These are phyloP conservation scores for Halcyon smyrnensis DNA, from an alignment of 2,797 vertebrate genomes.

Conservation along the genomic window DNA sequence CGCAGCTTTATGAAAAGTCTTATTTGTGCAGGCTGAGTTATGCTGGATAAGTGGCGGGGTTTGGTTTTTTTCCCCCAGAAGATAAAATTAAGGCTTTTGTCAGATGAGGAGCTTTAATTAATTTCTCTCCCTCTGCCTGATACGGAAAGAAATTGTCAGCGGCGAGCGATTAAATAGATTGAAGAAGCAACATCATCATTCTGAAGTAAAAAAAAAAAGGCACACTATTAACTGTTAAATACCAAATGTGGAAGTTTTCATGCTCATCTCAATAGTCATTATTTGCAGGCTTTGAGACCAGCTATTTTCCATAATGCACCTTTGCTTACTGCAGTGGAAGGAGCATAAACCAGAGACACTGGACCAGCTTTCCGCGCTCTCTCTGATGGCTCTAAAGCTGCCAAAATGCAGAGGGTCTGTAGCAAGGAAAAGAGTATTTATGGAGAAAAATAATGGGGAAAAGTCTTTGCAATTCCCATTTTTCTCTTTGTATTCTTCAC, in stretches of 20 bases:
- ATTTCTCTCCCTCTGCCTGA: background rate
- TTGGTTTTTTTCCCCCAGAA: background rate
- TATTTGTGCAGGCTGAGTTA: background rate
- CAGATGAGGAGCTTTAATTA: background rate
- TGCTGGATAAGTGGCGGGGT: fast-evolving
- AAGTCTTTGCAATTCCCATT: background rate
- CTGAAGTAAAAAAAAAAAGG: background rate
- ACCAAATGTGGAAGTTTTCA: background rate
- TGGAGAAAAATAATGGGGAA: background rate
- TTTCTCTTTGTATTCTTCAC: background rate
- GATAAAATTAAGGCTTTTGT: background rate
- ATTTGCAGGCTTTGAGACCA: background rate
- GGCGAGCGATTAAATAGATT: background rate
- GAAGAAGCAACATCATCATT: background rate
- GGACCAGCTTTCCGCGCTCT: background rate
- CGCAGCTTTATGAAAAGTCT: background rate
- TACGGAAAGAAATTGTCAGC: background rate
- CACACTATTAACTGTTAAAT: background rate
- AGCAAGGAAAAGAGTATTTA: background rate
- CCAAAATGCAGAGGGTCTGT: background rate
- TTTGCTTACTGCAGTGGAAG: background rate
- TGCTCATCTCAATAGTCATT: background rate
- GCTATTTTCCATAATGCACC: background rate
- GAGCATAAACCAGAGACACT: background rate
- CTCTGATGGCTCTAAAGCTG: background rate